A percentile compares a stretch with the other conserved stretches of the same genome.
These are phyloP conservation scores for Chionomys nivalis DNA, from an alignment of 2,113 vertebrate genomes.

Conservation along the genomic window DNA sequence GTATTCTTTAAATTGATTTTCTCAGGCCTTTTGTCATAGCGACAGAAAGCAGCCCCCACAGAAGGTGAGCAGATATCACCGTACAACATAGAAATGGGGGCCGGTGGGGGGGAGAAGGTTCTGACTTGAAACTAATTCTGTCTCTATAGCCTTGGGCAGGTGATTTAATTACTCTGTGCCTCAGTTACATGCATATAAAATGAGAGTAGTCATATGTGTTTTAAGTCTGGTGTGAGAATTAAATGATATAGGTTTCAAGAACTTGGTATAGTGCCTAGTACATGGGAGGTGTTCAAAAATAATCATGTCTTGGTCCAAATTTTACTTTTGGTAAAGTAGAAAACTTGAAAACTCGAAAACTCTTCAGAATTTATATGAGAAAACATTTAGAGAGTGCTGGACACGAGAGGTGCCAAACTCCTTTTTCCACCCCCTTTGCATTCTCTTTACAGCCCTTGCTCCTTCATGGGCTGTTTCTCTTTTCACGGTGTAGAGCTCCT, in stretches of 20 bases:
- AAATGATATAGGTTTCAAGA: not conserved
- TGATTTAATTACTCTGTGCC: not conserved
- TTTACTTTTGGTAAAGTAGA: not conserved
- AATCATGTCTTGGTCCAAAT: not conserved
- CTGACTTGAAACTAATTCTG: not conserved
- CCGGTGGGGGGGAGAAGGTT: not conserved
- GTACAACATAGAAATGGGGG: rapidly evolving
- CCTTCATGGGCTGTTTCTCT: not conserved
- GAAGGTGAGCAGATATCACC: not conserved
- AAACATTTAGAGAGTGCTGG: not conserved
- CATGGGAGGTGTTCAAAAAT: not conserved
- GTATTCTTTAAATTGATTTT: not conserved
- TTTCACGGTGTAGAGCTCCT: not conserved
- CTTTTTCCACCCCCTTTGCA: not conserved
- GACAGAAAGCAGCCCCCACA: not conserved
- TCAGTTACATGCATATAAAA: not conserved
- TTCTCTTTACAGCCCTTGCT: rapidly evolving
- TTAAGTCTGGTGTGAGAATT: not conserved
- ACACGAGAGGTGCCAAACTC: no score
- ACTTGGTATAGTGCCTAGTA: no score
- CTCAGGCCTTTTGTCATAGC: not conserved
- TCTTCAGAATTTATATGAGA: not conserved
- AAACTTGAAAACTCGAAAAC: not conserved
- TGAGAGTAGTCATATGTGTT: not conserved
- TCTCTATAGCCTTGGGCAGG: not conserved